These are phyloP conservation scores for Heteromyza rotundicornis DNA, from an alignment of 2,888 invertebrate genomes.

Conservation along the genomic window DNA sequence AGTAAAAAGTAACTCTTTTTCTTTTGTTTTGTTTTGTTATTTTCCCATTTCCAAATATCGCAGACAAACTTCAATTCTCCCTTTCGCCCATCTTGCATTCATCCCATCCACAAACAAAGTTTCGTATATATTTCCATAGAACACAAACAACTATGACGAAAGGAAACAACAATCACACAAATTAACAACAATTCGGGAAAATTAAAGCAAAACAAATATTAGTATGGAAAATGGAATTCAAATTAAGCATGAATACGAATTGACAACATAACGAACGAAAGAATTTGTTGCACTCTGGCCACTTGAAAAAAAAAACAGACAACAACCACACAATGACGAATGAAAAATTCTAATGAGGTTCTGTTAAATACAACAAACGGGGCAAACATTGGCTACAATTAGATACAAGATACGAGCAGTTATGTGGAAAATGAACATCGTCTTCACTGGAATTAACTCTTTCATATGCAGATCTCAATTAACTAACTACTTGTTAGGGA, in stretches of 20 bases:
- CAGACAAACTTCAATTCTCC: slow-evolving; percentile 22
- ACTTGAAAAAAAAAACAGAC: neutral
- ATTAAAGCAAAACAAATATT: slow-evolving; percentile 24
- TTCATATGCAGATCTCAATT: no score
- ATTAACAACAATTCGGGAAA: slow-evolving; percentile 24
- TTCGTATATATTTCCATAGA: slow-evolving; percentile 24
- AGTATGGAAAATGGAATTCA: slow-evolving; percentile 23
- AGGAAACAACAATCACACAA: slow-evolving; percentile 24
- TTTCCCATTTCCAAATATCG: slow-evolving; percentile 4
- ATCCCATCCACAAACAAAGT: slow-evolving; percentile 15
- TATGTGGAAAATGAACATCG: no score
- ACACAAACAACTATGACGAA: slow-evolving; percentile 16
- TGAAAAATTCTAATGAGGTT: neutral
- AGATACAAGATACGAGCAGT: no score
- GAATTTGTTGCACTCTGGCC: neutral
- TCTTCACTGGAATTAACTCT: no score
- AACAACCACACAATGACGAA: neutral
- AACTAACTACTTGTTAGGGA: no score
- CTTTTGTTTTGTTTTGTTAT: neutral
- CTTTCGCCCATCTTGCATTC: slow-evolving; percentile 15
- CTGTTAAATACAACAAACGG: neutral
- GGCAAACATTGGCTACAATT: neutral
- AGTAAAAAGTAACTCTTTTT: neutral
- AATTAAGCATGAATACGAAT: slow-evolving; percentile 33
- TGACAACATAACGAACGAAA: no score